phyloP scores from a whole-genome alignment of 1,140 invertebrate species.

The Rhopalosiphum padi region DNA sequence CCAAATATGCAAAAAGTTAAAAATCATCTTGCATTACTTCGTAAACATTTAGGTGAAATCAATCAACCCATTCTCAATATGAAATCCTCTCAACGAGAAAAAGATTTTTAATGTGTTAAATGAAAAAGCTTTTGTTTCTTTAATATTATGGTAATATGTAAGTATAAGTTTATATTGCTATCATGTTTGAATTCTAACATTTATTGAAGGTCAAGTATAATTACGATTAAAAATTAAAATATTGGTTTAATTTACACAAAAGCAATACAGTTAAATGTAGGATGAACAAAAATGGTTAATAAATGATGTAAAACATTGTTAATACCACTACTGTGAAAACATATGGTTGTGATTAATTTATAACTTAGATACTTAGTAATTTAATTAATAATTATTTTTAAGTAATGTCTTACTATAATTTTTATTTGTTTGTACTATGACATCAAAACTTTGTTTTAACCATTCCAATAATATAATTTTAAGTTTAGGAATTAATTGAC shows the following conservation, averaged over 20 bases:
- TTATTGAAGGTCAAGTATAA: not conserved
- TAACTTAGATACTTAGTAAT: slow-evolving; percentile 11
- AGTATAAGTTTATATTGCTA: not conserved
- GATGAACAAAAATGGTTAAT: not conserved
- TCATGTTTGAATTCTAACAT: not conserved
- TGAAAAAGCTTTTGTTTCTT: not conserved
- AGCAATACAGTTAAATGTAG: not conserved
- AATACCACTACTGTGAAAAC: not conserved
- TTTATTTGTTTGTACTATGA: not conserved
- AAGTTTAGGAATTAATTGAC: not conserved
- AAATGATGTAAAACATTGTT: not conserved
- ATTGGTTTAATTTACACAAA: not conserved
- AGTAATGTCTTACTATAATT: not conserved
- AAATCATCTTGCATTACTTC: slow-evolving; percentile 33
- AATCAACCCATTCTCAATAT: slow-evolving; percentile 26
- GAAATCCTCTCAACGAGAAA: not conserved
- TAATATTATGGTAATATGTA: not conserved
- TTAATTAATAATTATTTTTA: not conserved
- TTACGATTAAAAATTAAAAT: too few relatives aligned
- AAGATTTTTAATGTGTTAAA: not conserved
- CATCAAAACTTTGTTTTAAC: not conserved
- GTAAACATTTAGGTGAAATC: slow-evolving; percentile 14
- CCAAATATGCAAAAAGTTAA: slow-evolving; percentile 63
- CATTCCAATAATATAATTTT: not conserved
- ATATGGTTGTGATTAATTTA: slow-evolving; percentile 49